Conservation (phyloP, 2,113 vertebrate genomes). For the Corythornis vintsioides region DNA sequence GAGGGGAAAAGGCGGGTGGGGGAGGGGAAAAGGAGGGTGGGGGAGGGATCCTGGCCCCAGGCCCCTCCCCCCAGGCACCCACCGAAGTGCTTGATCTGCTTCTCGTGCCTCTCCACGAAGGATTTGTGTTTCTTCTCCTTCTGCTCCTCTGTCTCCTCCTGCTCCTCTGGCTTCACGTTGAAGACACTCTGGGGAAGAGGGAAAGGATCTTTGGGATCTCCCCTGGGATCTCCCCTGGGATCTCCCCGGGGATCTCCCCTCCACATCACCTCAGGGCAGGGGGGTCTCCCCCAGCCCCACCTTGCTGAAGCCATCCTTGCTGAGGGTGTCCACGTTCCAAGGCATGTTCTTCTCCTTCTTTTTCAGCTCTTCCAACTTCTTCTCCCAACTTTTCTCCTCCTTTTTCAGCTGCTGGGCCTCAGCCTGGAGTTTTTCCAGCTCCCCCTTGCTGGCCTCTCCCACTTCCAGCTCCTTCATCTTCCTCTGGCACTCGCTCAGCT, state of each 20-base stretch:
- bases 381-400: conserved; percentile 80
- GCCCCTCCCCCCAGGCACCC: conserved; percentile 64
- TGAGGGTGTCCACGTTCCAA: conserved; percentile 91
- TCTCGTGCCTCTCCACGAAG: conserved; percentile 84
- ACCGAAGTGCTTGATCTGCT: conserved; percentile 90
- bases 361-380: conserved; percentile 78
- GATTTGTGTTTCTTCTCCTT: conserved; percentile 91
- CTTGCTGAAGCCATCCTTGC: conserved; percentile 93
- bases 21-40: too few relatives aligned
- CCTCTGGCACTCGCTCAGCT: conserved; percentile 77
- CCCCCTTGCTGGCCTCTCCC: neutral
- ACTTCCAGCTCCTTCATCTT: conserved; percentile 76
- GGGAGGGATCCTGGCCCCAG: too few relatives aligned
- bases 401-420: conserved; percentile 82
- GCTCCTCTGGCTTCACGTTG: conserved; percentile 80
- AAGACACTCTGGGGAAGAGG: conserved; percentile 79
- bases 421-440: conserved; percentile 73
- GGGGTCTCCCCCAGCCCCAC: conserved; percentile 58
- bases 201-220: too few relatives aligned
- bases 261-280: too few relatives aligned
- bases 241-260: too few relatives aligned
- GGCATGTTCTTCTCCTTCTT: conserved; percentile 86
- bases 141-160: conserved; percentile 86
- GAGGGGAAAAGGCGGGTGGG: too few relatives aligned
- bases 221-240: too few relatives aligned